Base-by-base conservation (phyloP, 1,140 invertebrate species). In the Agrypnia vestita region DNA sequence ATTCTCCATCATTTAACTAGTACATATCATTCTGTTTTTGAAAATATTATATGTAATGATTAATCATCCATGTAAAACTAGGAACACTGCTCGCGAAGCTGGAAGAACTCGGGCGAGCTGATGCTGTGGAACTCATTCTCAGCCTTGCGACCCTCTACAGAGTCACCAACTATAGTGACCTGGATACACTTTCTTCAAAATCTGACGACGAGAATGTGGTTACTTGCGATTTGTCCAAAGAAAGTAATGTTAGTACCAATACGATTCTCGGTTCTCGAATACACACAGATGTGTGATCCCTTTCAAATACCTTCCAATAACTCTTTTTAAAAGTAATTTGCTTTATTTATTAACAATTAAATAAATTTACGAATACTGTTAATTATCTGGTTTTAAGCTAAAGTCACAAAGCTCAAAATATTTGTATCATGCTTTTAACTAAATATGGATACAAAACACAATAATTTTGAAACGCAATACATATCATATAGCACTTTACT, bases 251-350 rank as follows among this genome's bases (percentile, higher is more conserved):
- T 13, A 62, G 64, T 17, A 49, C 62, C 47, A 61, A 25, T n/a
- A 78, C 78, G 51, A 73, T 46, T 49, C 53, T 73, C 12, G 80
- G 80, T 47, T 83, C 82, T 4, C 79, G 75, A 76, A 83, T 83
- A 73, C 82, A 83, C 61, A 83, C 82, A 8, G 82, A 83, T 46
- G 82, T 83, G 11, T 83, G 80, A 61, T 56, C 10, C 9, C 47
- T 17, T 15, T 67, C 12, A 10, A 46, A 43, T 67, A 67, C 25
- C 25, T 46, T 43, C 15, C 10, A 67, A 19, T 15, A 67, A 67
- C 21, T 15, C 7, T 1, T 67, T 67, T 43, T 35, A 43, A 19
- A 17, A 59, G 15, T 12, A 59, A 15, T 59, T 21, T 25, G 12
- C 35, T 47, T 67, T 15, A 67, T n/a, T 15, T 46, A 67, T 67